Percentiles rank a stretch among this genome's conserved stretches.
Evolutionary conservation across 2,113 vertebrate species (phyloP).

Genomic region (Corvus moneduloides): DNA sequence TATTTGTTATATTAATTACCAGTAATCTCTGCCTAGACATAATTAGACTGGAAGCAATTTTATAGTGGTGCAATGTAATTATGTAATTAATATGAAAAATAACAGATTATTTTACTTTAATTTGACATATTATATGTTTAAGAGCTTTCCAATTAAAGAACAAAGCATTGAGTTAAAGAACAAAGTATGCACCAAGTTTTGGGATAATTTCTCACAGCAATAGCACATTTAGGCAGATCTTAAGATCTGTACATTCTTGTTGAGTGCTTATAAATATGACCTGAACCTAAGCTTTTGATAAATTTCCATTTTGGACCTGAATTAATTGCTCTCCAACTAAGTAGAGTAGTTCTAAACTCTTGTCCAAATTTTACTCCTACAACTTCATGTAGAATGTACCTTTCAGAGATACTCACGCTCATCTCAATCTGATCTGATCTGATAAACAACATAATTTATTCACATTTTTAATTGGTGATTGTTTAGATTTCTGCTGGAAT

Average conservation of each 20-base stretch:
- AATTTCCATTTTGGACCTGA: neutral
- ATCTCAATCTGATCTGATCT: neutral
- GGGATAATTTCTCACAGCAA: neutral
- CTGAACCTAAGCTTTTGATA: neutral
- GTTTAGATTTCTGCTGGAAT: neutral
- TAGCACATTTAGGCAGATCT: neutral
- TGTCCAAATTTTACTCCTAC: neutral
- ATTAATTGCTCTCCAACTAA: neutral
- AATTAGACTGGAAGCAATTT: conserved; percentile 54
- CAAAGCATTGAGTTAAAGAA: neutral
- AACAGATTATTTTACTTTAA: conserved; percentile 54
- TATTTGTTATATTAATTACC: conserved; percentile 68
- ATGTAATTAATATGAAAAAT: conserved; percentile 66
- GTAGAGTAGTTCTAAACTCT: neutral
- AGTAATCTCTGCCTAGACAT: conserved; percentile 37
- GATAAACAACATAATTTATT: neutral
- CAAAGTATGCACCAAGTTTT: neutral
- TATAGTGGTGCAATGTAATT: conserved; percentile 41
- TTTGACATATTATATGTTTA: conserved; percentile 22
- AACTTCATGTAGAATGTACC: neutral
- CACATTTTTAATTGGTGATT: neutral
- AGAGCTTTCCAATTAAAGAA: conserved; percentile 26
- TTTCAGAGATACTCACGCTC: neutral
- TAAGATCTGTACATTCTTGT: neutral
- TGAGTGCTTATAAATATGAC: neutral